phyloP scores from a whole-genome alignment of 1,140 invertebrate genomes.

The Nephila pilipes region DNA sequence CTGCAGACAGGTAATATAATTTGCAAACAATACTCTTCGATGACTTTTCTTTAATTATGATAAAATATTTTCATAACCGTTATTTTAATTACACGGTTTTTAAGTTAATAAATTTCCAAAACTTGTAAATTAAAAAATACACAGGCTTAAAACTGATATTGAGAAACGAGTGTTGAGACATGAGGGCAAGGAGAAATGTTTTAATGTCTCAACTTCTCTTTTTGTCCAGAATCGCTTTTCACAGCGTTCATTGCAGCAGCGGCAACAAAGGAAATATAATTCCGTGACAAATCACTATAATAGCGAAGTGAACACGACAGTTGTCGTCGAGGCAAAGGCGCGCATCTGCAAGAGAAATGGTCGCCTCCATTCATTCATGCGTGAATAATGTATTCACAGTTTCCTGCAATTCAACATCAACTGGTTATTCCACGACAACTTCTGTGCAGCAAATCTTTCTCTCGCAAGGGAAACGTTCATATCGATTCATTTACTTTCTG shows the following conservation, averaged over 20 bases:
- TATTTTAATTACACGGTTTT: neutral
- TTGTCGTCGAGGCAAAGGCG: neutral
- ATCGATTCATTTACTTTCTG: neutral
- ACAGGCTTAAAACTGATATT: neutral
- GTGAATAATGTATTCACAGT: slow-evolving; percentile 42
- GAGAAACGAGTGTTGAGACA: no score
- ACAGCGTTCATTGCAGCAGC: neutral
- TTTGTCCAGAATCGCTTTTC: neutral
- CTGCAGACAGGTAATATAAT: no score
- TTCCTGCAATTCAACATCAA: slow-evolving; percentile 12
- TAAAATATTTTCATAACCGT: neutral
- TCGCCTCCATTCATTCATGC: neutral
- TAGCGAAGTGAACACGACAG: neutral
- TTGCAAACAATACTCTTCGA: no score
- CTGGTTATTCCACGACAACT: slow-evolving; percentile 12
- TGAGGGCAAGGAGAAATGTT: no score
- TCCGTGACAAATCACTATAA: slow-evolving; percentile 45
- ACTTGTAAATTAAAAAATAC: neutral
- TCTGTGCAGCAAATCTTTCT: neutral
- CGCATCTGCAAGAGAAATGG: slow-evolving; percentile 5
- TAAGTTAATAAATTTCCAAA: no score
- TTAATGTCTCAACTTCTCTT: neutral
- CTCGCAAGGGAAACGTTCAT: neutral
- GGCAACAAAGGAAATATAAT: slow-evolving; percentile 17
- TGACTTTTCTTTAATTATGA: neutral